These are phyloP conservation scores for Campylomormyrus tamandua DNA, from an alignment of 2,113 vertebrate species.

Conservation along the genomic window DNA sequence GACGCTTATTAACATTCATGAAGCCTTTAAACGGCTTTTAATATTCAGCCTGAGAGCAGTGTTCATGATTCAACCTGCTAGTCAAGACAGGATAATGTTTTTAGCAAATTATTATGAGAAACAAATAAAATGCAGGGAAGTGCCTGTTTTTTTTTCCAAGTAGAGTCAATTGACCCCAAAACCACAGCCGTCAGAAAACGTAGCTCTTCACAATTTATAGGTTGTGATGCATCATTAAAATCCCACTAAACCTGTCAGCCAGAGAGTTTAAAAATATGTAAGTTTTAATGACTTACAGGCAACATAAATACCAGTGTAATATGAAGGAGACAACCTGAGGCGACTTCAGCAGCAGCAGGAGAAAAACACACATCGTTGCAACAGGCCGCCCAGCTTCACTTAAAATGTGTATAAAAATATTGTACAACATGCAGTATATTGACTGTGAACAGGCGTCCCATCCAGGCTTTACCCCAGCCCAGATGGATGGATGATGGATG, in stretches of 20 bases:
- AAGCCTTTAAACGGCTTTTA: background rate
- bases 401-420: background rate
- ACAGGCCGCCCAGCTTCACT: background rate
- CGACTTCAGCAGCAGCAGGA: background rate
- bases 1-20: background rate
- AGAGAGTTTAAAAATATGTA: background rate
- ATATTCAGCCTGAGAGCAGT: background rate
- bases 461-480: background rate
- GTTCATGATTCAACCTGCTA: background rate
- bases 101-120: background rate
- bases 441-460: background rate
- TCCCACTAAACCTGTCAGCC: background rate
- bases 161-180: background rate
- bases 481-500: background rate
- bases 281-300: constrained; percentile 2
- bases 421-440: background rate
- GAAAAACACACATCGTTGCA: background rate
- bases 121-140: background rate
- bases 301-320: background rate
- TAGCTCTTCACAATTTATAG: background rate
- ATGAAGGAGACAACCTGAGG: background rate
- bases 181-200: background rate
- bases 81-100: background rate
- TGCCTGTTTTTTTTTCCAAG: background rate
- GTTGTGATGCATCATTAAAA: background rate